These are phyloP conservation scores for Dendrocincla fuliginosa DNA, from an alignment of 2,797 vertebrate species.

Conservation along the genomic window DNA sequence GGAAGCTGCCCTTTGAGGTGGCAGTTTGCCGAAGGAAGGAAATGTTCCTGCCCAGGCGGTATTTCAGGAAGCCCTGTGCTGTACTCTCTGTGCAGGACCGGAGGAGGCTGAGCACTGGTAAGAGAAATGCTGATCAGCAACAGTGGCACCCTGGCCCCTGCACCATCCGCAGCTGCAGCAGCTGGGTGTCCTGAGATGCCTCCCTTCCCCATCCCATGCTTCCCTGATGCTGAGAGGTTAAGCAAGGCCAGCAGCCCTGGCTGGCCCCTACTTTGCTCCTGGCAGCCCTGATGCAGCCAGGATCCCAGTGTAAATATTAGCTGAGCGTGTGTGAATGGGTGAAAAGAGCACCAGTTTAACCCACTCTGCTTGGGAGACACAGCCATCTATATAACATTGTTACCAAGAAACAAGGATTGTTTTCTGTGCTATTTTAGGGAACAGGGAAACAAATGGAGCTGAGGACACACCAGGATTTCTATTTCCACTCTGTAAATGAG, in stretches of 20 bases:
- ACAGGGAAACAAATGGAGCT: not conserved
- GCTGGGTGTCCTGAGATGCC: rapidly evolving
- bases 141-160: not conserved
- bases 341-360: constrained; percentile 21
- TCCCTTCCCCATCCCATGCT: not conserved
- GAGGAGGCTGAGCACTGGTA: not conserved
- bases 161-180: rapidly evolving
- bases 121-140: not conserved
- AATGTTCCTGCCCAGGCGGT: not conserved
- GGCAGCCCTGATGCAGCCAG: not conserved
- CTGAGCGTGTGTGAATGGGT: not conserved
- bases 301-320: constrained; percentile 39
- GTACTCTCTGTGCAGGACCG: not conserved
- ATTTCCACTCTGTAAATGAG: constrained; percentile 28
- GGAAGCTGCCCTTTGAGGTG: not conserved
- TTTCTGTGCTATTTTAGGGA: constrained; percentile 55
- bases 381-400: constrained; percentile 7
- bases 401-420: constrained; percentile 48
- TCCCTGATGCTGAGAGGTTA: not conserved
- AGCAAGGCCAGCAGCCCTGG: not conserved
- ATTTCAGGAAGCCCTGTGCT: not conserved
- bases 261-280: not conserved
- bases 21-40: constrained; percentile 25
- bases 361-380: not conserved
- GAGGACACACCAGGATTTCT: constrained; percentile 4